Percentiles rank a stretch among this genome's conserved stretches.
phyloP scores from a whole-genome alignment of 2,113 vertebrate genomes.

The Tautogolabrus adspersus region DNA sequence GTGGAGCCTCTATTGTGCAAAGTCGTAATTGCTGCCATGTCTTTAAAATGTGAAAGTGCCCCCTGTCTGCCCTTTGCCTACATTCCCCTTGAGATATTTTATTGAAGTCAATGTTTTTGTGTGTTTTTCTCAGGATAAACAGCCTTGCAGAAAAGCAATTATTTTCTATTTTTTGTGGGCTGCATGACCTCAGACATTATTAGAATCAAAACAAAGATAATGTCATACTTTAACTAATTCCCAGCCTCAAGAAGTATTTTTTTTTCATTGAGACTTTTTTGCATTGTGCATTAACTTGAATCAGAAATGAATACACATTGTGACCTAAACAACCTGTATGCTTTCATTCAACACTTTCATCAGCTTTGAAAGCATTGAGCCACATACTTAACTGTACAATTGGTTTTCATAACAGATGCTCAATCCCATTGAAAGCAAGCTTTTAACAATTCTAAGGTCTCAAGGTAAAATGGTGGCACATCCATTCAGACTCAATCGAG shows the following conservation, averaged over 20 bases:
- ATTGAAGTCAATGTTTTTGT: conserved; percentile 14
- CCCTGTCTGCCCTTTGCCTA: conserved; percentile 22
- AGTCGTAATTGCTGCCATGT: conserved; percentile 21
- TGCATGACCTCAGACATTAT: not conserved
- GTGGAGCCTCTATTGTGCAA: conserved; percentile 12
- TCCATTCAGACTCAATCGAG: conserved; percentile 14
- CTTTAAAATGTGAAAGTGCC: conserved; percentile 10
- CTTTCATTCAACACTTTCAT: not conserved
- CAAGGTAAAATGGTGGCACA: not conserved
- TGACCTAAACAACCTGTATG: not conserved
- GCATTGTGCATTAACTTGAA: not conserved
- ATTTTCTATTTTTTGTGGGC: conserved; percentile 1
- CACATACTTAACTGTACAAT: not conserved
- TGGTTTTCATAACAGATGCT: conserved; percentile 4
- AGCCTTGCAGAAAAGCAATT: too few relatives aligned
- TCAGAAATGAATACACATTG: not conserved
- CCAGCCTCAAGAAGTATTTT: too few relatives aligned
- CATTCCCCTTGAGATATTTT: conserved; percentile 30
- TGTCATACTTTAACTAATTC: too few relatives aligned
- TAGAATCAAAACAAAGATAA: too few relatives aligned
- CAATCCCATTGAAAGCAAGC: not conserved
- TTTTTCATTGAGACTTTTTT: not conserved
- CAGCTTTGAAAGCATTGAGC: not conserved
- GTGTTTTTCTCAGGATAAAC: too few relatives aligned
- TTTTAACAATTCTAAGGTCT: not conserved